phyloP scores from a whole-genome alignment of 2,113 vertebrate genomes.

The Smithornis capensis region DNA sequence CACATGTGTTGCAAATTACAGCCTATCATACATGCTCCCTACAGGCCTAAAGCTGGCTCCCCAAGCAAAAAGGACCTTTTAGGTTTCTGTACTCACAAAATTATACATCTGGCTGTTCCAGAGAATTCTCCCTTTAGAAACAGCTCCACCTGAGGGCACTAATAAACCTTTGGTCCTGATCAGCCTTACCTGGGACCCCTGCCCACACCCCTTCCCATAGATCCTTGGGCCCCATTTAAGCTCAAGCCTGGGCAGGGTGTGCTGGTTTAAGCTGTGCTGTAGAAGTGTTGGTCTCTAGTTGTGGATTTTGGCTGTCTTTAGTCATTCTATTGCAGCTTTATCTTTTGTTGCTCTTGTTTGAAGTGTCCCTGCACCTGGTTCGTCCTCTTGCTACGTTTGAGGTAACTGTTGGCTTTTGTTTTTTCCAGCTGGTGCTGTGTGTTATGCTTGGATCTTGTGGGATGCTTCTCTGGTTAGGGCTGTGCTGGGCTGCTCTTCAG shows the following conservation, averaged over 20 bases:
- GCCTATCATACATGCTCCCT: fast-evolving
- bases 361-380: fast-evolving
- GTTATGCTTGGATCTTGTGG: fast-evolving
- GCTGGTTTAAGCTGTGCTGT: fast-evolving
- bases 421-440: fast-evolving
- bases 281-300: fast-evolving
- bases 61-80: fast-evolving
- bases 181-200: not conserved
- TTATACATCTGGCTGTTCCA: fast-evolving
- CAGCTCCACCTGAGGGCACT: fast-evolving
- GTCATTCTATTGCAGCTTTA: fast-evolving
- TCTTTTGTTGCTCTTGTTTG: fast-evolving
- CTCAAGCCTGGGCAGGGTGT: fast-evolving
- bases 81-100: fast-evolving
- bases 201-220: not conserved
- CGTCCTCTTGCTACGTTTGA: fast-evolving
- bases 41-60: fast-evolving
- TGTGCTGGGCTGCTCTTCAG: fast-evolving
- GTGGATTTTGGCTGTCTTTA: fast-evolving
- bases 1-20: fast-evolving
- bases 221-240: not conserved
- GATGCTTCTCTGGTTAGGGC: fast-evolving
- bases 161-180: not conserved
- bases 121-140: fast-evolving
- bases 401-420: not conserved